Conservation (phyloP, 2,888 invertebrate genomes). For the Lepas anatifera region DNA sequence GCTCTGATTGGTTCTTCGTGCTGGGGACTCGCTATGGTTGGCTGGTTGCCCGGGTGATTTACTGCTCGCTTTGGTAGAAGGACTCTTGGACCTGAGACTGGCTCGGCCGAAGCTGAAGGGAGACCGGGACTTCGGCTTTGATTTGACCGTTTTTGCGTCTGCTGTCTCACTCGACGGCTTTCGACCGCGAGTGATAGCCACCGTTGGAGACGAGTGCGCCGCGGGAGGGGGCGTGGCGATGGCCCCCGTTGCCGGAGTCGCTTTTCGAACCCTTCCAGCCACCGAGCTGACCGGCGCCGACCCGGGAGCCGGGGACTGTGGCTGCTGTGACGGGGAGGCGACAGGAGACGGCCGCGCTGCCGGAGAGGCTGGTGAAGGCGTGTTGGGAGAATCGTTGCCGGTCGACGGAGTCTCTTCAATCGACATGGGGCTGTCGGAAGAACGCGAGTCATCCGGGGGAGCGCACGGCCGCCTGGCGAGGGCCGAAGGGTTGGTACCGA, state of each 20-base stretch:
- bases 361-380: too few relatives aligned
- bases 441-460: too few relatives aligned
- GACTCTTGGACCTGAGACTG: background rate
- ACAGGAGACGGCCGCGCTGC: too few relatives aligned
- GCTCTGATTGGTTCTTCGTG: background rate
- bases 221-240: background rate
- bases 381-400: too few relatives aligned
- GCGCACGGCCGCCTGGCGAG: too few relatives aligned
- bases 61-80: background rate
- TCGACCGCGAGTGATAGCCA: background rate
- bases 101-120: conserved; percentile 6
- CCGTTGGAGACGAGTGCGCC: background rate
- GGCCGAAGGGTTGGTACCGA: too few relatives aligned
- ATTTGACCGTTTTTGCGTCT: background rate
- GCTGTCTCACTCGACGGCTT: background rate
- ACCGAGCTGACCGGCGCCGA: too few relatives aligned
- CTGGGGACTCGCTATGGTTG: background rate
- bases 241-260: background rate
- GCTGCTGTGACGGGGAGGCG: too few relatives aligned
- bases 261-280: background rate
- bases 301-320: too few relatives aligned
- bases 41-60: background rate
- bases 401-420: too few relatives aligned
- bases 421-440: too few relatives aligned
- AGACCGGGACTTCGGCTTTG: background rate